Evolutionary conservation across 2,797 vertebrate genomes (phyloP).

Genomic region (Lithobates sylvaticus): DNA sequence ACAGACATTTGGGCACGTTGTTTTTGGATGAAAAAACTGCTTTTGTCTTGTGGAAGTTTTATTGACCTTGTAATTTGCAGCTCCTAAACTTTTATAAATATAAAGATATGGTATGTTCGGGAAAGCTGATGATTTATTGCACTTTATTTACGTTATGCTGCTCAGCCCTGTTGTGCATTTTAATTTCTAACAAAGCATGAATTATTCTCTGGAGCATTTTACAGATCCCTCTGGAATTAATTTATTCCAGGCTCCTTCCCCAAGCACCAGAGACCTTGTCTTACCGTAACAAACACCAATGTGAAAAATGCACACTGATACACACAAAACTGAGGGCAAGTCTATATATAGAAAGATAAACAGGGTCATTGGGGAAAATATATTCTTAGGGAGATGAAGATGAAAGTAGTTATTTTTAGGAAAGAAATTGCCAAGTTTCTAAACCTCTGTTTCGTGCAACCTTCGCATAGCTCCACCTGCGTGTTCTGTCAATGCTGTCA

Average conservation of each 20-base stretch:
- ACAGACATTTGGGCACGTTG: too few relatives aligned
- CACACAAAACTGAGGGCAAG: constrained; percentile 39
- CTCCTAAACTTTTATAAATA: not conserved
- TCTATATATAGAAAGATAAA: constrained; percentile 40
- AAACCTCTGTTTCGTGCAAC: not conserved
- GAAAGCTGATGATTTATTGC: not conserved
- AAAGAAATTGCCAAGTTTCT: not conserved
- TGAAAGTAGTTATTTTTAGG: constrained; percentile 36
- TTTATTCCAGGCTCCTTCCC: constrained; percentile 55
- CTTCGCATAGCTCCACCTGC: not conserved
- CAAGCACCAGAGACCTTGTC: constrained; percentile 6
- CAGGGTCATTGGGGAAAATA: constrained; percentile 39
- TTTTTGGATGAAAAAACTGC: too few relatives aligned
- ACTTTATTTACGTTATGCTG: not conserved
- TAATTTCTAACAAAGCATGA: constrained; percentile 43
- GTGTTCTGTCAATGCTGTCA: not conserved
- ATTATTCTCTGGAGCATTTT: constrained; percentile 20
- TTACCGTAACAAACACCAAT: constrained; percentile 50
- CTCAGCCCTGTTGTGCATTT: constrained; percentile 22
- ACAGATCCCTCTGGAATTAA: constrained; percentile 46
- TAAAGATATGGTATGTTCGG: not conserved
- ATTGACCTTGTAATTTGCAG: not conserved
- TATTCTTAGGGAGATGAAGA: constrained; percentile 32
- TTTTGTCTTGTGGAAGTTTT: not conserved
- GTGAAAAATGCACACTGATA: constrained; percentile 52